phyloP scores from a whole-genome alignment of 2,113 vertebrate genomes.

The Macrotis lagotis region DNA sequence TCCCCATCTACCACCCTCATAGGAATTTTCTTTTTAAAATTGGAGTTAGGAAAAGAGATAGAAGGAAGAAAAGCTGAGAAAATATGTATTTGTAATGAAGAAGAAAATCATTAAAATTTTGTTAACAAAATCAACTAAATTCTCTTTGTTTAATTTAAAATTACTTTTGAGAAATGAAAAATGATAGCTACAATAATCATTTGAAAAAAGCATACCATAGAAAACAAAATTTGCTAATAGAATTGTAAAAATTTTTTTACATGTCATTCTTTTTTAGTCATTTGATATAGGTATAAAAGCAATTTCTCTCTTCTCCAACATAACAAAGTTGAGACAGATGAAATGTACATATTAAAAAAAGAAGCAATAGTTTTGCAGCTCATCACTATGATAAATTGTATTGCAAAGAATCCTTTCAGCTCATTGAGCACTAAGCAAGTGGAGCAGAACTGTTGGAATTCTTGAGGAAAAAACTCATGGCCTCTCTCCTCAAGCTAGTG shows the following conservation, averaged over 20 bases:
- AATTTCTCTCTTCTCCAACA: background rate
- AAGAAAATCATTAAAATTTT: background rate
- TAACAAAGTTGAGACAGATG: background rate
- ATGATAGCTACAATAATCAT: background rate
- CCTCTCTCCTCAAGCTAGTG: conserved; percentile 42
- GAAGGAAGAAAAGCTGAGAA: background rate
- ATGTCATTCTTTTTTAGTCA: background rate
- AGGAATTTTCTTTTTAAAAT: background rate
- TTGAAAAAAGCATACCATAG: conserved; percentile 25
- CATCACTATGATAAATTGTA: conserved; percentile 44
- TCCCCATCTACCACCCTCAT: too few relatives aligned
- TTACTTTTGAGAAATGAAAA: background rate
- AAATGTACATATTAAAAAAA: conserved; percentile 13
- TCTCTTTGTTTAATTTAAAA: conserved; percentile 24
- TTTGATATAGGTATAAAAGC: background rate
- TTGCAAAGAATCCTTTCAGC: conserved; percentile 39
- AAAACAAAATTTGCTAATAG: conserved; percentile 15
- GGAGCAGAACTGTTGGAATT: conserved; percentile 52
- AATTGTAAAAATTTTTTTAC: conserved; percentile 9
- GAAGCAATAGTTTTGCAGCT: conserved; percentile 51
- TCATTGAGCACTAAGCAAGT: conserved; percentile 43
- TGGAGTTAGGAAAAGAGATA: conserved; percentile 25
- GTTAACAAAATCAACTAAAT: conserved; percentile 9
- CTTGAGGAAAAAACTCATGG: conserved; percentile 23
- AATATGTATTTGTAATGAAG: background rate